These are phyloP conservation scores for Brachylomia viminalis DNA, from an alignment of 2,888 invertebrate genomes.

Conservation along the genomic window DNA sequence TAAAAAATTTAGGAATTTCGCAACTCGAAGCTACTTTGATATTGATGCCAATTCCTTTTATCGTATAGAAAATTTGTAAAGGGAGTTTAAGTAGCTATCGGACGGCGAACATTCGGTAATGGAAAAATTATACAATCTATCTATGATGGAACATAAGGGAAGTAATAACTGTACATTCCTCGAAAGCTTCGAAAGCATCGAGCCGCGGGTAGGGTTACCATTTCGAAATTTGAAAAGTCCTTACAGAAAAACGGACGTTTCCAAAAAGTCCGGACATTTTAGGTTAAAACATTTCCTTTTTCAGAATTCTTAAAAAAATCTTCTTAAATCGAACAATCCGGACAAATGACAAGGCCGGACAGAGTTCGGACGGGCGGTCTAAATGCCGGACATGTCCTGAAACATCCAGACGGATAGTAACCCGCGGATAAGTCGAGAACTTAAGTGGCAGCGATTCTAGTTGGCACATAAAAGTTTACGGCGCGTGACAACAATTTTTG, in stretches of 20 bases:
- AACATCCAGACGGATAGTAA: neutral
- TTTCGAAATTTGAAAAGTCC: neutral
- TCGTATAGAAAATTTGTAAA: constrained; percentile 57
- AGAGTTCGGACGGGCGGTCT: neutral
- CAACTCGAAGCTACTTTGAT: constrained; percentile 40
- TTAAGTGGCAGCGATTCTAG: constrained; percentile 38
- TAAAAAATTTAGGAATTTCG: constrained; percentile 47
- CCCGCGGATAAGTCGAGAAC: constrained; percentile 6
- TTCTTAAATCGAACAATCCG: neutral
- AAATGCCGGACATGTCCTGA: neutral
- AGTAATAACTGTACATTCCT: constrained; percentile 29
- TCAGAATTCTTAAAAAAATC: neutral
- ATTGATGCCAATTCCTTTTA: constrained; percentile 56
- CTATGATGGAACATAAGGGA: constrained; percentile 51
- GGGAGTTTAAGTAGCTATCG: constrained; percentile 37
- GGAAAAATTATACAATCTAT: constrained; percentile 63
- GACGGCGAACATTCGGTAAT: constrained; percentile 53
- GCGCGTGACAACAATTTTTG: constrained; percentile 45
- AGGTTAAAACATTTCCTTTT: neutral
- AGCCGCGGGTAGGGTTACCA: constrained; percentile 2
- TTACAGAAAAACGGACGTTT: no score
- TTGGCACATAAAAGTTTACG: constrained; percentile 51
- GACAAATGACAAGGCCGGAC: neutral
- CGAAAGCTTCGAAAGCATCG: constrained; percentile 15
- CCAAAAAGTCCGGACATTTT: neutral